These are phyloP conservation scores for Nycticryphes semicollaris DNA, from an alignment of 2,113 vertebrate genomes.

Conservation along the genomic window DNA sequence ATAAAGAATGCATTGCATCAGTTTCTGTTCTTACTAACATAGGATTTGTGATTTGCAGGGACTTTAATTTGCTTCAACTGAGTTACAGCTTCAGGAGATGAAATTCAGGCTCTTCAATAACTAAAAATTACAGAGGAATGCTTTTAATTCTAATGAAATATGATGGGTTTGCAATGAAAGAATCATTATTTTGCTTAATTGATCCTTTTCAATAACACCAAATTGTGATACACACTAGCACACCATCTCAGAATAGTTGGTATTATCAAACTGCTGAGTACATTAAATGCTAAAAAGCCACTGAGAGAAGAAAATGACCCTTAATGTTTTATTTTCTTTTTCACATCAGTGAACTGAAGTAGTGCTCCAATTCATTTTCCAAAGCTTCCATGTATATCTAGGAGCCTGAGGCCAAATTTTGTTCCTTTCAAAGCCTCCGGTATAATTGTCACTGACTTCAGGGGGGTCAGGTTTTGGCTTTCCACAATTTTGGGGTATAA, in stretches of 20 bases:
- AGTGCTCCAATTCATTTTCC: not conserved
- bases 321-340: not conserved
- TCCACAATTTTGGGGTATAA: not conserved
- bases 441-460: not conserved
- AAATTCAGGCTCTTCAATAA: not conserved
- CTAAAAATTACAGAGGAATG: not conserved
- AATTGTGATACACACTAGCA: not conserved
- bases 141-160: not conserved
- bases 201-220: not conserved
- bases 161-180: not conserved
- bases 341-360: not conserved
- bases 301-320: not conserved
- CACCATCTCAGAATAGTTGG: not conserved
- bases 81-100: not conserved
- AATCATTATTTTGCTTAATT: not conserved
- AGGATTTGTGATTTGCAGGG: not conserved
- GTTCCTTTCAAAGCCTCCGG: not conserved
- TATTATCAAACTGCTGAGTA: not conserved
- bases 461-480: not conserved
- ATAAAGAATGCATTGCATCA: not conserved
- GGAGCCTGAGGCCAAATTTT: not conserved
- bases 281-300: not conserved
- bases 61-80: not conserved
- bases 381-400: not conserved
- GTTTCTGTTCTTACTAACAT: not conserved